Evolutionary conservation across 2,888 invertebrate species (phyloP).

Genomic region (Julus scanicus): DNA sequence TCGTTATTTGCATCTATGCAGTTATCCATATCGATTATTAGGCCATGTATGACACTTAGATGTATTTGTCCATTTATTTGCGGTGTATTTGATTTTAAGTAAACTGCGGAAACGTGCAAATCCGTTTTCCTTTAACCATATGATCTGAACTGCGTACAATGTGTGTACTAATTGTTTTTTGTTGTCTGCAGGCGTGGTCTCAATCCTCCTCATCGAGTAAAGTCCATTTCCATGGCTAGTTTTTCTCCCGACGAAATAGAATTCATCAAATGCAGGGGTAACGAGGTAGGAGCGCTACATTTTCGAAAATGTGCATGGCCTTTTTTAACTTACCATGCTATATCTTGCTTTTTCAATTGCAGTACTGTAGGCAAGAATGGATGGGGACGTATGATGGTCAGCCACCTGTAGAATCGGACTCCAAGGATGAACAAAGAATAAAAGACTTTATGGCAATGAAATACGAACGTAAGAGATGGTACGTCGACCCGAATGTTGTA

Average conservation of each 20-base stretch:
- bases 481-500: constrained; percentile 66
- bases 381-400: constrained; percentile 82
- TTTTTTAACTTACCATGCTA: background rate
- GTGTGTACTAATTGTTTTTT: no score
- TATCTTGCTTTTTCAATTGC: constrained; percentile 55
- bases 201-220: constrained; percentile 97
- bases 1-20: no score
- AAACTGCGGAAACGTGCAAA: no score
- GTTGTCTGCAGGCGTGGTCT: constrained; percentile 85
- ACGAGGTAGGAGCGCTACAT: constrained; percentile 73
- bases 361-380: constrained; percentile 91
- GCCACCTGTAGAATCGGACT: constrained; percentile 70
- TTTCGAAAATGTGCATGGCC: background rate
- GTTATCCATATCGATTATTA: no score
- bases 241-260: constrained; percentile 96
- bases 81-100: no score
- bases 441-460: constrained; percentile 94
- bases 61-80: no score
- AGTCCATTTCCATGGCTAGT: constrained; percentile 98
- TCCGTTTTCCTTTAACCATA: no score
- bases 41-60: no score
- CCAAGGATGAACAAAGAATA: constrained; percentile 88
- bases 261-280: constrained; percentile 87
- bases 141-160: no score
- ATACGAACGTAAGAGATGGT: constrained; percentile 88